phyloP scores from a whole-genome alignment of 2,113 vertebrate species.

The Xenopus borealis region DNA sequence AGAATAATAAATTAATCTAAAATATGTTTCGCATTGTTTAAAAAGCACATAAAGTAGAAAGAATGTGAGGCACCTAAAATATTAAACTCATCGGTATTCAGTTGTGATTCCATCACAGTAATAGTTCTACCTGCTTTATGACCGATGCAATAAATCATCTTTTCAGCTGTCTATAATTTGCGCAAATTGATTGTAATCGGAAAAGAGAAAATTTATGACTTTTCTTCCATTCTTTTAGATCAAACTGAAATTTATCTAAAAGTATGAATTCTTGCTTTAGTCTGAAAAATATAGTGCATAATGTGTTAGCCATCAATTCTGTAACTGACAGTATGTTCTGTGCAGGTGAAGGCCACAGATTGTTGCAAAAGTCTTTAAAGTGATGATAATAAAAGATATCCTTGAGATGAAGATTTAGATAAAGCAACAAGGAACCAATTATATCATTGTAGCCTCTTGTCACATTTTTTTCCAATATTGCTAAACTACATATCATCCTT shows the following conservation, averaged over 20 bases:
- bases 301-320: background rate
- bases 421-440: no score
- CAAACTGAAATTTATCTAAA: background rate
- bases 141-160: constrained; percentile 26
- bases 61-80: constrained; percentile 1
- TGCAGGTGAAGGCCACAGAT: background rate
- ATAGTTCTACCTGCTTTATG: constrained; percentile 21
- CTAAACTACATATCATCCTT: no score
- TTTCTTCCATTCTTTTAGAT: background rate
- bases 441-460: no score
- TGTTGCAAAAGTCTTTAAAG: no score
- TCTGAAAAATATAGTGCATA: background rate
- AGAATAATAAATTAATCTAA: no score
- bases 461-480: no score
- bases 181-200: constrained; percentile 23
- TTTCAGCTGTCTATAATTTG: constrained; percentile 22
- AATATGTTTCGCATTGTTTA: no score
- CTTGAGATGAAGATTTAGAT: background rate
- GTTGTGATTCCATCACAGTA: background rate
- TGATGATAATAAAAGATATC: background rate
- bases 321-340: background rate
- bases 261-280: no score
- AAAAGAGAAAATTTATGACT: constrained; percentile 20
- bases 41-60: no score
- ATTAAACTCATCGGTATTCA: constrained; percentile 23